phyloP scores from a whole-genome alignment of 2,888 invertebrate species.

The Eumacrocentrus americanus region DNA sequence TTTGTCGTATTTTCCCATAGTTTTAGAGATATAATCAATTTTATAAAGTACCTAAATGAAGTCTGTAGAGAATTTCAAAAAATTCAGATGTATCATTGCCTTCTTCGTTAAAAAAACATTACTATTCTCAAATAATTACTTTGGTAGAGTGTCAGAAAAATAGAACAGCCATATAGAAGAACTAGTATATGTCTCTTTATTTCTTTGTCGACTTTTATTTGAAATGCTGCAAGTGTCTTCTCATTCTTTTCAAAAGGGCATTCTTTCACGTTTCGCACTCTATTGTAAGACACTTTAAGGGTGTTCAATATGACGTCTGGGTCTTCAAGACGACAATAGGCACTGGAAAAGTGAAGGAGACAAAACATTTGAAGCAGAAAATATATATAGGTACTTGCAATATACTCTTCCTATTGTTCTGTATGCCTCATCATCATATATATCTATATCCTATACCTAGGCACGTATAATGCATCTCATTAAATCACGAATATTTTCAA shows the following conservation, averaged over 20 bases:
- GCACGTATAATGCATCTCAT: neutral
- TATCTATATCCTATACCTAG: no score
- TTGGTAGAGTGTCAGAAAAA: neutral
- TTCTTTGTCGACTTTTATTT: neutral
- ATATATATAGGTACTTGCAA: no score
- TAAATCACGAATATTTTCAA: neutral
- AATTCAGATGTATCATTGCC: no score
- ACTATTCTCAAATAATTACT: neutral
- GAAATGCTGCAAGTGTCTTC: slow-evolving; percentile 5
- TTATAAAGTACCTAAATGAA: no score
- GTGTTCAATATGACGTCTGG: neutral
- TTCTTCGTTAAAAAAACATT: no score
- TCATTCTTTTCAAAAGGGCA: neutral
- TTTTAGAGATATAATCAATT: no score
- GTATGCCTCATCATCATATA: neutral
- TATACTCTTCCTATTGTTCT: neutral
- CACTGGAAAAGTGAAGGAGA: neutral
- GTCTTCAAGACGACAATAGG: neutral
- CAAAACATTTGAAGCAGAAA: slow-evolving; percentile 1
- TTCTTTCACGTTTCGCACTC: slow-evolving; percentile 5
- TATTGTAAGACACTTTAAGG: slow-evolving; percentile 4
- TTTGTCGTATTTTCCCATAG: no score
- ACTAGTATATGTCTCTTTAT: neutral
- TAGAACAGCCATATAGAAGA: neutral
- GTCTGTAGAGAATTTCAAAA: no score